Conservation (phyloP, 1,140 invertebrate species). For the Drosophila bifasciata region DNA sequence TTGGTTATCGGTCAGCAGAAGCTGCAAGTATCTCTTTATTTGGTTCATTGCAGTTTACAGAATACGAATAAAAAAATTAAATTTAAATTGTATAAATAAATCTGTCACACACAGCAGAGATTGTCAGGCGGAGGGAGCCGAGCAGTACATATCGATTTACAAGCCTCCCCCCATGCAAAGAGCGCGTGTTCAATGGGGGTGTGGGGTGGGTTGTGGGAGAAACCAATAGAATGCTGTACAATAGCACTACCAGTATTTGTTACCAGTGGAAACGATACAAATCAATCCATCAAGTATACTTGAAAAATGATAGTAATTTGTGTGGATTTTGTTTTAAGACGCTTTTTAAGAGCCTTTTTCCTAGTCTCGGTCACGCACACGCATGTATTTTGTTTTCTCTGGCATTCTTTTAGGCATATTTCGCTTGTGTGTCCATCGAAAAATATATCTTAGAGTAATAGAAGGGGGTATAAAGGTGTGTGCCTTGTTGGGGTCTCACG, state of each 20-base stretch:
- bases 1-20: slow-evolving; percentile 63
- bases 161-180: slow-evolving; percentile 21
- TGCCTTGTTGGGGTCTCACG: too few relatives aligned
- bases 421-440: too few relatives aligned
- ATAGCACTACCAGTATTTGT: not conserved
- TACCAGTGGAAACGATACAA: too few relatives aligned
- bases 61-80: slow-evolving; percentile 6
- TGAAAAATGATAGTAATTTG: too few relatives aligned
- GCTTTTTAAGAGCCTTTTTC: too few relatives aligned
- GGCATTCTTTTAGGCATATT: too few relatives aligned
- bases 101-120: slow-evolving; percentile 1
- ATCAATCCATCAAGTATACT: too few relatives aligned
- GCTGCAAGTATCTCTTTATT: slow-evolving; percentile 41
- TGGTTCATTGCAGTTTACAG: slow-evolving; percentile 34
- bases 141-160: slow-evolving; percentile 31
- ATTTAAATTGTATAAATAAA: slow-evolving; percentile 41
- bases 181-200: slow-evolving; percentile 20
- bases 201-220: slow-evolving; percentile 4
- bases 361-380: too few relatives aligned
- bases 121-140: not conserved
- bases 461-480: too few relatives aligned
- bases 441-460: too few relatives aligned
- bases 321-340: too few relatives aligned
- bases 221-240: slow-evolving; percentile 15
- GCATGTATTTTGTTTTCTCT: too few relatives aligned